phyloP scores from a whole-genome alignment of 2,113 vertebrate genomes.

The Cebidichthys violaceus region DNA sequence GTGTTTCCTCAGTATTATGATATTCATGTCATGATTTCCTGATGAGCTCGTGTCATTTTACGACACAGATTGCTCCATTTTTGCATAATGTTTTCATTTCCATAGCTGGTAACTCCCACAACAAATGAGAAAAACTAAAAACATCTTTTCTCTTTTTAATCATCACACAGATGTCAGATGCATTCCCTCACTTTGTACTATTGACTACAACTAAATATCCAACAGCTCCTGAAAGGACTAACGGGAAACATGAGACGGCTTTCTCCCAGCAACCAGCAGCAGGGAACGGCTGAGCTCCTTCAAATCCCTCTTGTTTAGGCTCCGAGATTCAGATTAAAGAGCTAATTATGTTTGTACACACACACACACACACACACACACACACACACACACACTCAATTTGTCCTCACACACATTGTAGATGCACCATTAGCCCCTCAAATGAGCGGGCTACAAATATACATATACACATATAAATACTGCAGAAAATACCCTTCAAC shows the following conservation, averaged over 20 bases:
- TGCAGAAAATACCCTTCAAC: too few species aligned
- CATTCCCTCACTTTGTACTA: slow-evolving; percentile 18
- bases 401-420: not conserved
- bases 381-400: too few species aligned
- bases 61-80: not conserved
- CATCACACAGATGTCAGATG: slow-evolving; percentile 18
- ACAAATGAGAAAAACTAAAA: not conserved
- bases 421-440: too few species aligned
- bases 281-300: slow-evolving; percentile 40
- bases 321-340: slow-evolving; percentile 57
- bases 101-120: not conserved
- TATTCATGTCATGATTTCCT: not conserved
- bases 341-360: slow-evolving; percentile 57
- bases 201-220: slow-evolving; percentile 42
- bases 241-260: slow-evolving; percentile 61
- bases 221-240: slow-evolving; percentile 49
- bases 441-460: too few species aligned
- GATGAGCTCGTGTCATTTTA: not conserved
- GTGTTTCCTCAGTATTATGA: not conserved
- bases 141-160: slow-evolving; percentile 16
- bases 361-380: not conserved
- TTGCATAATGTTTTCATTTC: too few species aligned
- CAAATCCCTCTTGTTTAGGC: slow-evolving; percentile 49
- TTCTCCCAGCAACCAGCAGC: slow-evolving; percentile 46
- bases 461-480: too few species aligned